These are phyloP conservation scores for Amblyornis subalaris DNA, from an alignment of 2,113 vertebrate species.

Conservation along the genomic window DNA sequence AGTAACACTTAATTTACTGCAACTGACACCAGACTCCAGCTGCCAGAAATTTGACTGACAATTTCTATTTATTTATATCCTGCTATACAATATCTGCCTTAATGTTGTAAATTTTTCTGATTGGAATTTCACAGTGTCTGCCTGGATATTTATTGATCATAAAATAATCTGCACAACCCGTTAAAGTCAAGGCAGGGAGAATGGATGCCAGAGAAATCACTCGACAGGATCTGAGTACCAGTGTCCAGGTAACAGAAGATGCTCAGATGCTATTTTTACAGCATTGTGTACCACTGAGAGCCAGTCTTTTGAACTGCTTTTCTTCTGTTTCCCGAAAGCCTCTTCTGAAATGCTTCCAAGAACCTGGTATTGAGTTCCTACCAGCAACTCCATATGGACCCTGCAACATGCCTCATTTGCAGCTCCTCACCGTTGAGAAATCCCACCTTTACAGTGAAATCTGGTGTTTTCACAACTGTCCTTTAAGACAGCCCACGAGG, in stretches of 20 bases:
- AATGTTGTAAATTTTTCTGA: conserved; percentile 72
- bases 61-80: conserved; percentile 73
- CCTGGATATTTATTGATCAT: conserved; percentile 64
- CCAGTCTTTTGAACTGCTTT: conserved; percentile 17
- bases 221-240: not conserved
- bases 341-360: conserved; percentile 12
- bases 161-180: conserved; percentile 7
- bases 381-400: conserved; percentile 37
- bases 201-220: not conserved
- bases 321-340: not conserved
- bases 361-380: conserved; percentile 35
- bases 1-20: conserved; percentile 65
- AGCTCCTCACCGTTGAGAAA: conserved; percentile 28
- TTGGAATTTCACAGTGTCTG: conserved; percentile 70
- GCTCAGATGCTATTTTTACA: conserved; percentile 19
- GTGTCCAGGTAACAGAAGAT: conserved; percentile 3
- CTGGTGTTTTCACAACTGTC: conserved; percentile 55
- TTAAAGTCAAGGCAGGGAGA: conserved; percentile 18
- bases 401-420: conserved; percentile 39
- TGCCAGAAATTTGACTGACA: conserved; percentile 74
- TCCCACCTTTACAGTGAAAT: conserved; percentile 44
- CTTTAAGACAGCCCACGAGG: not conserved
- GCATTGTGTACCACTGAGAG: not conserved
- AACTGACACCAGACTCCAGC: conserved; percentile 40
- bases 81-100: conserved; percentile 65